Evolutionary conservation across 2,797 vertebrate genomes (phyloP), one percentile per base, ranked within the genome.

Genomic region (Amphiprion clarkii): DNA sequence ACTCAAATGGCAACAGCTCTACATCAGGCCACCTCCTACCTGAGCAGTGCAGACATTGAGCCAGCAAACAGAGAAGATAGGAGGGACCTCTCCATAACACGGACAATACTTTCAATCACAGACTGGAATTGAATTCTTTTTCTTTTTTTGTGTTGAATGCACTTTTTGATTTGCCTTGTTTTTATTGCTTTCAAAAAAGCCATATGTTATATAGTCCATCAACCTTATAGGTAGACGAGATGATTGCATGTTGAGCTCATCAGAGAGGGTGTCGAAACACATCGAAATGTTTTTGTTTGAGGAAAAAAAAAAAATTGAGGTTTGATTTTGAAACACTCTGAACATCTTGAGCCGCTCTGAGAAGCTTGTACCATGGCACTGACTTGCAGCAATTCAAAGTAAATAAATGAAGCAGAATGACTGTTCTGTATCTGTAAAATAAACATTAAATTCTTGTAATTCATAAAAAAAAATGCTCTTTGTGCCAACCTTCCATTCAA

Each of bases 161-260:
- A 96, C 95, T 97, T 96, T 96, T 96, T 93, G 88, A 89, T 89
- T 93, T 92, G 84, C 79, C 77, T 92, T 89, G 87, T 92, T 94
- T 92, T 93, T 93, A 92, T 92, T 91, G 94, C 94, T 95, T 96
- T 95, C 76, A 95, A 95, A 94, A 95, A 96, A 96, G 95, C 95
- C 95, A 96, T 96, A 96, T 88, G 81, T 95, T 94, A 95, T 89
- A 90, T 95, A 95, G 92, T 93, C 87, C 88, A 88, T 90, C 86
- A 74, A 91, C 91, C 90, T 94, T 93, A 78, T 94, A 93, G 93
- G 93, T 93, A 94, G 94, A 91, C 81, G 36, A 92, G 92, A 91
- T 93, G 88, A 94, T 94, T 95, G 95, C 94, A 95, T 95, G 95
- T 89, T 89, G 93, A 94, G 93, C 93, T 93, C 91, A 91, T 91